Evolutionary conservation across 2,888 invertebrate genomes (phyloP).

Genomic region (Omphaloscelis lunosa): DNA sequence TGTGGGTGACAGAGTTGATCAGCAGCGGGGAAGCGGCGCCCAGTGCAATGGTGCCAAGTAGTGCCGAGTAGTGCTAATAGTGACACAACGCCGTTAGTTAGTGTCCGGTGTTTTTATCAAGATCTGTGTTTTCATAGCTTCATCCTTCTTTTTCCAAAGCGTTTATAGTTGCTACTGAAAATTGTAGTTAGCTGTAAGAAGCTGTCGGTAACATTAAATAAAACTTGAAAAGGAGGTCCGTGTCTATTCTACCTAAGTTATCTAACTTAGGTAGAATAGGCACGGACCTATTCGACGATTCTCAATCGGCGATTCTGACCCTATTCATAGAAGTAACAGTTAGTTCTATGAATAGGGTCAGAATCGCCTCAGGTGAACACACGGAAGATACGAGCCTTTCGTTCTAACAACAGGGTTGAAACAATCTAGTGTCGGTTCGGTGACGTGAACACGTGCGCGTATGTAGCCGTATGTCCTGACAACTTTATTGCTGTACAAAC

Average conservation of each 20-base stretch:
- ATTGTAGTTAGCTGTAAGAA: neutral
- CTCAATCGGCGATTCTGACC: too few relatives aligned
- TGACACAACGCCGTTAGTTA: constrained; percentile 3
- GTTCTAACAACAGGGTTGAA: neutral
- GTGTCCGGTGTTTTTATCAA: neutral
- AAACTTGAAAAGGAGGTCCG: neutral
- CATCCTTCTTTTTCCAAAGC: neutral
- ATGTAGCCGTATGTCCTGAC: constrained; percentile 1
- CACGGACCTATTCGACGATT: too few relatives aligned
- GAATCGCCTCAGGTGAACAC: neutral
- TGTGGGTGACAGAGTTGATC: constrained; percentile 18
- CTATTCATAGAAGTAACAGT: too few relatives aligned
- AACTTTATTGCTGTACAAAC: constrained; percentile 31
- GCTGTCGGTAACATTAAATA: neutral
- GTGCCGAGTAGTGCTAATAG: neutral
- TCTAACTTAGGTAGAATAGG: neutral
- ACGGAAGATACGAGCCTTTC: neutral
- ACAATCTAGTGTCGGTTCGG: neutral
- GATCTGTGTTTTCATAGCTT: neutral
- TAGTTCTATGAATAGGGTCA: neutral
- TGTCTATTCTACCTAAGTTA: too few relatives aligned
- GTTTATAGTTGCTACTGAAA: neutral
- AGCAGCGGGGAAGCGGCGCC: neutral
- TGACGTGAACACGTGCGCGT: neutral
- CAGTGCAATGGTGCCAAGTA: neutral